Evolutionary conservation across 2,797 vertebrate genomes (phyloP), one percentile per base, ranked within the genome.

Genomic region (Hephaestus fuliginosus): DNA sequence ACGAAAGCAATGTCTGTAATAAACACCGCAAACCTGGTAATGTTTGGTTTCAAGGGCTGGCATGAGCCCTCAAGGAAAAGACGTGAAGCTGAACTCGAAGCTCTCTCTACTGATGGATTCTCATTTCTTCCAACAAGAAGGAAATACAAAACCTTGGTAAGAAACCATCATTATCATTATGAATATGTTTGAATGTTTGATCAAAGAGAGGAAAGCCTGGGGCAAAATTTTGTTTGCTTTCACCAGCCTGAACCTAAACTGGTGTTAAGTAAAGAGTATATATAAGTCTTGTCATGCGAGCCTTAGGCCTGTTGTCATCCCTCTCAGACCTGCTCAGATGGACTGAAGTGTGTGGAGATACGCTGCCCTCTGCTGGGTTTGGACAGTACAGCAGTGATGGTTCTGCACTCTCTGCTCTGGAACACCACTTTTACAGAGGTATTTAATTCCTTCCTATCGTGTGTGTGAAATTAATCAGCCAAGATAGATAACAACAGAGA

Each of bases 401-500:
- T 94, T 43, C 70, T 98, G 41, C 94, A 95, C 14, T 94, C 97
- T 1, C 93, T 92, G 28, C 85, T 99, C 1, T 98, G 97, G 97
- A 97, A 97, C 82, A 82, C 93, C 39, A 99, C 98, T 0, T 96
- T 98, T 75, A 82, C 96, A 28, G 96, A 98, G 96, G 97, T 98
- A 78, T 69, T 66, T 22, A 8, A 43, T 48, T 55, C 52, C 18
- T 18, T 56, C 20, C 30, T 43, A 10, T 17, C 36, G 15, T 39
- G 8, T 55, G 55, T 67, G 48, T 71, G 3, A 63, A 25, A 46
- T 61, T 2, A 7, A 52, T 63, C 12, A 43, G 0, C 41, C n/a
- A 33, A 15, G 44, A 25, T 17, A 20, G 1, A 41, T 17, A 51
- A n/a, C 15, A n/a, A 20, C 51, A 44, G 20, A 5, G n/a, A 62